phyloP scores from a whole-genome alignment of 2,797 vertebrate species.

The Eulemur coronatus region DNA sequence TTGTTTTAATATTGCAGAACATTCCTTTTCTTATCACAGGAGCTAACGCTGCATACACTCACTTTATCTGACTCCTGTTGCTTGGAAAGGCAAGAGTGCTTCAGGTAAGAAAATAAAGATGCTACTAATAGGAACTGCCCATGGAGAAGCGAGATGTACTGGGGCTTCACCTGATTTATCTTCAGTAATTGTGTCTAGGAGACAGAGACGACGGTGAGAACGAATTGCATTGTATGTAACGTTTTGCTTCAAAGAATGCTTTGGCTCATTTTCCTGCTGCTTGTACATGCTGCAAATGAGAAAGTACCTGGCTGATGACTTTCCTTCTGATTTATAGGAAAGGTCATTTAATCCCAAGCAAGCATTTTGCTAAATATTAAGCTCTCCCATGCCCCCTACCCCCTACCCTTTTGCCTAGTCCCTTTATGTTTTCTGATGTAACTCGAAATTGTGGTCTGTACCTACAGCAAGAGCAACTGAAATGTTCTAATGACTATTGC shows the following conservation, averaged over 20 bases:
- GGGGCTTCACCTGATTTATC: conserved; percentile 48
- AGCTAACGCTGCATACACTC: not conserved
- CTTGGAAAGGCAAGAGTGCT: not conserved
- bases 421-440: conserved; percentile 56
- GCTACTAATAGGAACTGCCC: conserved; percentile 26
- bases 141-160: not conserved
- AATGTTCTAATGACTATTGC: conserved; percentile 51
- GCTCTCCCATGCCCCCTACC: conserved; percentile 8
- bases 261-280: conserved; percentile 76
- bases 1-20: not conserved
- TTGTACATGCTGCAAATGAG: conserved; percentile 66
- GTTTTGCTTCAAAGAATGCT: conserved; percentile 74
- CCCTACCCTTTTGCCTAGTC: not conserved
- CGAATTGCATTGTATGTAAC: not conserved
- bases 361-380: conserved; percentile 82
- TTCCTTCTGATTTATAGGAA: conserved; percentile 82
- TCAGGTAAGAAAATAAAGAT: conserved; percentile 58
- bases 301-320: conserved; percentile 75
- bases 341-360: conserved; percentile 83
- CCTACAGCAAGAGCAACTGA: conserved; percentile 39
- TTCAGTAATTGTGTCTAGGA: conserved; percentile 23
- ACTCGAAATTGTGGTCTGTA: conserved; percentile 50
- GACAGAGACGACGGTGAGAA: not conserved
- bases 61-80: not conserved
- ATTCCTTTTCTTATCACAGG: not conserved